These are phyloP conservation scores for Spinus pinus DNA, from an alignment of 2,797 vertebrate species.

Conservation along the genomic window DNA sequence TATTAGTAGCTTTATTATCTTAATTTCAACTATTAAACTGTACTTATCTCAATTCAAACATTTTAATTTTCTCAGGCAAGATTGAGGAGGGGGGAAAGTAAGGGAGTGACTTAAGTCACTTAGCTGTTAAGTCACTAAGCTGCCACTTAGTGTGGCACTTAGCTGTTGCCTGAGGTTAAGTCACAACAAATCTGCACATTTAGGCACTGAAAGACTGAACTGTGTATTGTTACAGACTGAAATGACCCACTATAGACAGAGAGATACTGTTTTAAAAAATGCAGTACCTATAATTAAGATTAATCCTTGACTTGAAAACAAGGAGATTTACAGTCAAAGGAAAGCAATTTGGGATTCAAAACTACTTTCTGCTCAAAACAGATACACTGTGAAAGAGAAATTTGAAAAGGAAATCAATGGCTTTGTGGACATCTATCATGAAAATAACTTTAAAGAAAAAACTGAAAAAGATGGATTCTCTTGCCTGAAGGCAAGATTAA, in stretches of 20 bases:
- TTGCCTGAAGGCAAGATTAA: background rate
- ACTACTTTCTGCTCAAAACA: background rate
- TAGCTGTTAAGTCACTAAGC: too few relatives aligned
- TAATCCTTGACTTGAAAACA: background rate
- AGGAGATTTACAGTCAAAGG: background rate
- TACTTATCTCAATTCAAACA: background rate
- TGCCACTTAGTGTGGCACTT: too few relatives aligned
- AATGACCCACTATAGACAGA: background rate
- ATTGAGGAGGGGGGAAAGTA: fast-evolving
- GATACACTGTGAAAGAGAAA: background rate
- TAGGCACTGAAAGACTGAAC: background rate
- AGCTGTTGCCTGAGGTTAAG: background rate
- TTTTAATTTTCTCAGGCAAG: background rate
- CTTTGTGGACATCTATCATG: background rate
- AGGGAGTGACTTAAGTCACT: fast-evolving
- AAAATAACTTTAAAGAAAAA: background rate
- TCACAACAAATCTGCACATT: background rate
- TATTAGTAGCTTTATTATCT: background rate
- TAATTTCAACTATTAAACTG: background rate
- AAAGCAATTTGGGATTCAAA: background rate
- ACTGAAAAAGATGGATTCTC: background rate
- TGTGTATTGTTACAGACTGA: background rate
- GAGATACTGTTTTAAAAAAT: background rate
- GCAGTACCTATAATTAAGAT: background rate
- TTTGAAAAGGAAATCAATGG: background rate